Evolutionary conservation across 2,113 vertebrate genomes (phyloP).

Genomic region (Apistogramma diplotaenia): DNA sequence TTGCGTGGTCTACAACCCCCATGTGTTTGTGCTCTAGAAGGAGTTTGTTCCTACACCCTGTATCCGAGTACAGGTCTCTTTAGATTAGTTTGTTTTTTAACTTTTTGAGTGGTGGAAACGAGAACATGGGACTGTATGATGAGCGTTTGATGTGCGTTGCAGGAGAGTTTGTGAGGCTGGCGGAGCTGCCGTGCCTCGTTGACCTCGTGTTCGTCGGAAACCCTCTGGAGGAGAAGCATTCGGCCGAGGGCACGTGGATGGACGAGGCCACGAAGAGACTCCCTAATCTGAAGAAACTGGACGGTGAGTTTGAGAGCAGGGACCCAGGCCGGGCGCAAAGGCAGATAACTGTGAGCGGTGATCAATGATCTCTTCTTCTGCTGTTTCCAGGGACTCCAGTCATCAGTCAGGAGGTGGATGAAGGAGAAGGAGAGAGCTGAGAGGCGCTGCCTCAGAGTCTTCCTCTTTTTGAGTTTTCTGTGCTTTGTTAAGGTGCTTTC

Average conservation of each 20-base stretch:
- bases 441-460: not conserved
- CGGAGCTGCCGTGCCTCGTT: conserved; percentile 84
- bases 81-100: not conserved
- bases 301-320: conserved; percentile 77
- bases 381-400: conserved; percentile 69
- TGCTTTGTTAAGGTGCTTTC: conserved; percentile 6
- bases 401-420: conserved; percentile 70
- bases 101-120: not conserved
- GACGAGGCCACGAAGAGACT: conserved; percentile 91
- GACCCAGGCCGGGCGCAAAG: not conserved
- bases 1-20: too few relatives aligned
- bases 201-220: conserved; percentile 97
- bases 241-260: conserved; percentile 86
- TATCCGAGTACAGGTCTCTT: not conserved
- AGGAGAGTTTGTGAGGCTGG: conserved; percentile 88
- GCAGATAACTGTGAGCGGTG: accelerated
- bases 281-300: conserved; percentile 89
- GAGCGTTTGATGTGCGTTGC: not conserved
- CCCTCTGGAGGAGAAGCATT: conserved; percentile 91
- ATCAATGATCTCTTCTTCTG: not conserved
- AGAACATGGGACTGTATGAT: not conserved
- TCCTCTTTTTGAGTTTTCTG: conserved; percentile 6
- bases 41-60: not conserved
- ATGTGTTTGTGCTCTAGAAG: not conserved
- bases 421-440: conserved; percentile 67